Base-by-base conservation (phyloP, 2,113 vertebrate species). In the Pampusana beccarii region DNA sequence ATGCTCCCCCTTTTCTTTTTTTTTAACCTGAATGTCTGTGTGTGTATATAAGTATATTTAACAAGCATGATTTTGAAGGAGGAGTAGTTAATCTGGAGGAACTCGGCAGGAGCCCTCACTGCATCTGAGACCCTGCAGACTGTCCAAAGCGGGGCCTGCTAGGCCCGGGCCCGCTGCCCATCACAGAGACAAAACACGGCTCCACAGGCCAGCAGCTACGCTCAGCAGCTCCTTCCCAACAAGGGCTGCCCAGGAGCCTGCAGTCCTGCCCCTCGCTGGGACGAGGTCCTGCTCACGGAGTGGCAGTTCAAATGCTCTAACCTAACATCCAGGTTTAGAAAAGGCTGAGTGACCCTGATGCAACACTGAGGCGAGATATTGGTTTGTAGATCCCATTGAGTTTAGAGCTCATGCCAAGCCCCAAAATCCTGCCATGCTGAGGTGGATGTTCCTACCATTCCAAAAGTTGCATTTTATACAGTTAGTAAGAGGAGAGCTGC, bases 161-260 rank as follows among this genome's bases (percentile, higher is more conserved):
- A 40, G 13, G 0, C 0, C 2, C 2, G 54, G 60, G 60, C 16
- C 34, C 3, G 0, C 11, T 65, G 1, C 26, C 17, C 26, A 25
- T 9, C 26, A 13, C 3, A 18, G 33, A 34, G 17, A 44, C 12
- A 48, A 18, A 56, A 31, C 1, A 7, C 2, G 2, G 42, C 64
- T 44, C 12, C 14, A 34, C 56, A 51, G 50, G 7, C 5, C 42
- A 28, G 28, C 50, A 29, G 46, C 18, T 46, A 19, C 16, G 18
- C 44, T 5, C 2, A 1, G 29, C 34, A 60, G 44, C 16, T 40
- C 25, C 9, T 25, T 29, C 29, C n/a, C 17, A 21, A 53, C 24
- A 9, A 7, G 25, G 42, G 23, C 50, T 65, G 42, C 74, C 46
- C 15, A 20, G 6, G 26, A 44, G 48, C n/a, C 16, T 9, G n/a